Conservation (phyloP, 2,113 vertebrate genomes). For the Hypanus sabinus region DNA sequence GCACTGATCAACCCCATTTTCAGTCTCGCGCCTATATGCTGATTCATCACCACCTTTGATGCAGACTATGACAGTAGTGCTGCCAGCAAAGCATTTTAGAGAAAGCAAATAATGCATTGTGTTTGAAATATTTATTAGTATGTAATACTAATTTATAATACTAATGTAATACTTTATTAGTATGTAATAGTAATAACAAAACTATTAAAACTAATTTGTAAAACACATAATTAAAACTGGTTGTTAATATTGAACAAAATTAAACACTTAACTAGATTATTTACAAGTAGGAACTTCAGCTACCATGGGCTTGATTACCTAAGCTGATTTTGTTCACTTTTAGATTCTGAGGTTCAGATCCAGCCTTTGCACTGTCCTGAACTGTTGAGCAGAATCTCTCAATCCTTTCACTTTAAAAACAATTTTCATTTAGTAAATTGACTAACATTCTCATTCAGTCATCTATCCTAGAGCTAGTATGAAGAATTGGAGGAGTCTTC, state of each 20-base stretch:
- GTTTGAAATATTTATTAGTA: background rate
- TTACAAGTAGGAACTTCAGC: background rate
- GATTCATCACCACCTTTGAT: too few relatives aligned
- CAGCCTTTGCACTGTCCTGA: background rate
- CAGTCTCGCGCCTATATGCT: too few relatives aligned
- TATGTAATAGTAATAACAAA: background rate
- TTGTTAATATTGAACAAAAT: background rate
- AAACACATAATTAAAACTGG: background rate
- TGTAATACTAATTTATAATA: too few relatives aligned
- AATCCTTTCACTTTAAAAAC: background rate
- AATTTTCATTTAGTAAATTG: background rate
- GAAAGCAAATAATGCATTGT: background rate
- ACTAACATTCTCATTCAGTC: background rate
- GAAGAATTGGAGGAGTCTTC: background rate
- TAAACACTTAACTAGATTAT: background rate
- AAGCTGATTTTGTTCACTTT: background rate
- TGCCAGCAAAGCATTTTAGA: too few relatives aligned
- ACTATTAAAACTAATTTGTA: background rate
- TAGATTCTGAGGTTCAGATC: background rate
- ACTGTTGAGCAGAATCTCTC: background rate
- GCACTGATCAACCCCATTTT: too few relatives aligned
- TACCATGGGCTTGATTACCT: background rate
- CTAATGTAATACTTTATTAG: too few relatives aligned
- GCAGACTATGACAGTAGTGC: too few relatives aligned
- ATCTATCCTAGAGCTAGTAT: background rate